A percentile compares a stretch with the other conserved stretches of the same genome.
Conservation (phyloP, 2,113 vertebrate genomes). For the Uria aalge region DNA sequence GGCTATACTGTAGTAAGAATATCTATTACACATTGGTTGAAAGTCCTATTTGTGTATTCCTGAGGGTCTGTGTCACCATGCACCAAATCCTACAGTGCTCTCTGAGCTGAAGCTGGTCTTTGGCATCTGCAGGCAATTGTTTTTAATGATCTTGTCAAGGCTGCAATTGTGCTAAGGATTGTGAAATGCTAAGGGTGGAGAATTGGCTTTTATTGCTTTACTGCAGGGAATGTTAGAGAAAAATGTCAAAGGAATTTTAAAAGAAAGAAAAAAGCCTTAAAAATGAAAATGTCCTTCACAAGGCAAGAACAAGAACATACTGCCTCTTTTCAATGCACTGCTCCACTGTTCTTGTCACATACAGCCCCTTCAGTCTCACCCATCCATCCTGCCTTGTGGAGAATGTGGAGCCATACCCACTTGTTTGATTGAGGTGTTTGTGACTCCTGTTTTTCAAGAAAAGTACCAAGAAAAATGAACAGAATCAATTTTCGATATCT, state of each 20-base stretch:
- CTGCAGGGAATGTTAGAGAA: not conserved
- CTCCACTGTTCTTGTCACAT: not conserved
- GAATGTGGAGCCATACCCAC: rapidly evolving
- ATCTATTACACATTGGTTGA: not conserved
- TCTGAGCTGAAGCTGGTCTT: not conserved
- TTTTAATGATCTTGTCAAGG: not conserved
- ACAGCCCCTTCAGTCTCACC: not conserved
- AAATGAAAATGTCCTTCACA: not conserved
- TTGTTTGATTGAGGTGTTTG: not conserved
- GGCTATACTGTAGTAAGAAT: not conserved
- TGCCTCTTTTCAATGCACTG: not conserved
- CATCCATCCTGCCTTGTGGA: not conserved
- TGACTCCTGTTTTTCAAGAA: not conserved
- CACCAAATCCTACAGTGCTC: not conserved
- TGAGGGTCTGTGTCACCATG: not conserved
- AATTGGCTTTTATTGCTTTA: not conserved
- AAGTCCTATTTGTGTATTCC: not conserved
- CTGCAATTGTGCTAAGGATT: not conserved
- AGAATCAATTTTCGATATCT: not conserved
- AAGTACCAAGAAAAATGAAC: not conserved
- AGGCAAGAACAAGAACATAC: not conserved
- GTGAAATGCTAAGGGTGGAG: not conserved
- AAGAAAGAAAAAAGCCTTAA: not conserved
- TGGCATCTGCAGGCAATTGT: not conserved
- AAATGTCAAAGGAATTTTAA: not conserved